A percentile compares a stretch with the other conserved stretches of the same genome.
These are phyloP conservation scores for Ptychoptera albimana DNA, from an alignment of 2,888 invertebrate species.

Conservation along the genomic window DNA sequence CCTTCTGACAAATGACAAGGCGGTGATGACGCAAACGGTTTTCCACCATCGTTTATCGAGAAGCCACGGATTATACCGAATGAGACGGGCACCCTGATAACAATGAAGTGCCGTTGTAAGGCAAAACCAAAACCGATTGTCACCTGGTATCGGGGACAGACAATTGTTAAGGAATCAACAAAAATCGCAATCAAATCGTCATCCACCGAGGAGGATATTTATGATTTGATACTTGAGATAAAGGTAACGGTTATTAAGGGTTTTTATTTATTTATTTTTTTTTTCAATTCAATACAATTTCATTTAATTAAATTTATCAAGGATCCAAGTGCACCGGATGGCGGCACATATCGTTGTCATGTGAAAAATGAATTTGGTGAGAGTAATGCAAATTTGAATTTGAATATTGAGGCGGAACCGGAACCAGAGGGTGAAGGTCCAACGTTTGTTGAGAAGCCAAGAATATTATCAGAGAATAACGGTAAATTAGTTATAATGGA, in stretches of 20 bases:
- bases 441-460: slow-evolving; percentile 81
- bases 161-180: slow-evolving; percentile 65
- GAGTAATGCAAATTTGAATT: slow-evolving; percentile 88
- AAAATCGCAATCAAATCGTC: slow-evolving; percentile 69
- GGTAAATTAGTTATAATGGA: slow-evolving; percentile 80
- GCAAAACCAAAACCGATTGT: slow-evolving; percentile 90
- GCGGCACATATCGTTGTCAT: slow-evolving; percentile 83
- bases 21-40: slow-evolving; percentile 76
- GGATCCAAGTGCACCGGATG: slow-evolving; percentile 68
- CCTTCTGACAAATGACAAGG: slow-evolving; percentile 38
- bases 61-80: slow-evolving; percentile 99
- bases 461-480: slow-evolving; percentile 67
- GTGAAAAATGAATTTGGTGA: slow-evolving; percentile 93
- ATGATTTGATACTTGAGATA: slow-evolving; percentile 66
- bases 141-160: slow-evolving; percentile 88
- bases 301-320: slow-evolving; percentile 19
- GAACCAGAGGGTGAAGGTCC: slow-evolving; percentile 88
- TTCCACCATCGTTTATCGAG: slow-evolving; percentile 93
- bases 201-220: slow-evolving; percentile 67
- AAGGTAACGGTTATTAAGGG: slow-evolving; percentile 40
- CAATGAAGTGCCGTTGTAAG: slow-evolving; percentile 92
- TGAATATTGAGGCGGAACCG: slow-evolving; percentile 94
- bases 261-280: slow-evolving; percentile 2
- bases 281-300: not conserved
- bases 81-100: slow-evolving; percentile 89